Evolutionary conservation across 2,113 vertebrate species (phyloP).

Genomic region (Psittacus erithacus): DNA sequence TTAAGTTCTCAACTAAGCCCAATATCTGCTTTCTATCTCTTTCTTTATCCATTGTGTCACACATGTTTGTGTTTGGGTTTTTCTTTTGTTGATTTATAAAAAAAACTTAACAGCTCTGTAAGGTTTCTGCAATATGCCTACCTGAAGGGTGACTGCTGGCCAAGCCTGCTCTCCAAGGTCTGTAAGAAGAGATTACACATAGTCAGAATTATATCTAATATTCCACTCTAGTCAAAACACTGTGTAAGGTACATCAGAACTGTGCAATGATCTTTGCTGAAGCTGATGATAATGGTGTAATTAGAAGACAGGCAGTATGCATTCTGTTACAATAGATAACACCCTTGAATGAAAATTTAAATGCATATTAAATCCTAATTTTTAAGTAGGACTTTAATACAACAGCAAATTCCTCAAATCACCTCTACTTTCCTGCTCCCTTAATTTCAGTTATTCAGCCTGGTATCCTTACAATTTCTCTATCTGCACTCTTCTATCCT

Average conservation of each 20-base stretch:
- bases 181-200: not conserved
- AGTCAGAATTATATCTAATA: not conserved
- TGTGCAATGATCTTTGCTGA: not conserved
- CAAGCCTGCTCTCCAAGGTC: not conserved
- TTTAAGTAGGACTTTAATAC: not conserved
- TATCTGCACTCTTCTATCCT: not conserved
- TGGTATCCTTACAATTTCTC: not conserved
- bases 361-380: not conserved
- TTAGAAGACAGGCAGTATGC: not conserved
- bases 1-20: not conserved
- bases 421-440: not conserved
- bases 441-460: not conserved
- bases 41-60: not conserved
- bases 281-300: not conserved
- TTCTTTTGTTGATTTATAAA: not conserved
- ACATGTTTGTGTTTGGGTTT: not conserved
- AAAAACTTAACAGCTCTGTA: not conserved
- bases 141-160: not conserved
- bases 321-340: not conserved
- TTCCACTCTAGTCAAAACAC: not conserved
- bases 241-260: not conserved
- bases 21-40: not conserved
- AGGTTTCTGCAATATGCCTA: not conserved
- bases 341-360: not conserved
- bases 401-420: not conserved